Evolutionary conservation across 1,140 invertebrate genomes (phyloP).

Genomic region (Lepidurus couesii): DNA sequence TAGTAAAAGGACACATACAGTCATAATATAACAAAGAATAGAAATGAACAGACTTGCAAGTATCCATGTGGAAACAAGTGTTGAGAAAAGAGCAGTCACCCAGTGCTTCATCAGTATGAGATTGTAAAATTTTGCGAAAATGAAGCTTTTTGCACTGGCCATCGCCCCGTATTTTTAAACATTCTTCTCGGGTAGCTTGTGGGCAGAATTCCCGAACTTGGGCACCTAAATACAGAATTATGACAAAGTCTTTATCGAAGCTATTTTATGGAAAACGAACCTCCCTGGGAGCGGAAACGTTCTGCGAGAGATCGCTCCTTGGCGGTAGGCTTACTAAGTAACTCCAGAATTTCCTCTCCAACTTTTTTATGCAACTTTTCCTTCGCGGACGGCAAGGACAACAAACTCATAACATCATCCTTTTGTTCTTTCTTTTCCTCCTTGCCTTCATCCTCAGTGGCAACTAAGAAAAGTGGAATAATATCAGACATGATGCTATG

Average conservation of each 20-base stretch:
- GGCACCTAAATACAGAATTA: slow-evolving; percentile 52
- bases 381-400: slow-evolving; percentile 87
- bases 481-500: neutral
- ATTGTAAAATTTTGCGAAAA: slow-evolving; percentile 95
- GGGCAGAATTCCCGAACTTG: slow-evolving; percentile 91
- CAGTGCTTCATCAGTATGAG: slow-evolving; percentile 90
- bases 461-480: neutral
- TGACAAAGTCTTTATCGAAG: neutral
- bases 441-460: slow-evolving; percentile 34
- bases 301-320: slow-evolving; percentile 91
- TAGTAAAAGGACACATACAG: slow-evolving; percentile 40
- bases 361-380: slow-evolving; percentile 93
- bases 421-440: slow-evolving; percentile 49
- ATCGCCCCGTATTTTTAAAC: slow-evolving; percentile 56
- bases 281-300: slow-evolving; percentile 90
- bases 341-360: slow-evolving; percentile 89
- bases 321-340: slow-evolving; percentile 89
- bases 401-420: slow-evolving; percentile 67
- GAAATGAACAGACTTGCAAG: slow-evolving; percentile 68
- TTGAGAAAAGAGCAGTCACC: slow-evolving; percentile 97
- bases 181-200: slow-evolving; percentile 87
- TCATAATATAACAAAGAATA: slow-evolving; percentile 36
- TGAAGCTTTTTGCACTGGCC: slow-evolving; percentile 80
- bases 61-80: slow-evolving; percentile 98
- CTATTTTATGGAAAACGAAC: slow-evolving; percentile 40